Percentiles rank a stretch among this genome's conserved stretches.
Evolutionary conservation across 2,888 invertebrate genomes (phyloP).

Genomic region (Dicranocentrus wangi): DNA sequence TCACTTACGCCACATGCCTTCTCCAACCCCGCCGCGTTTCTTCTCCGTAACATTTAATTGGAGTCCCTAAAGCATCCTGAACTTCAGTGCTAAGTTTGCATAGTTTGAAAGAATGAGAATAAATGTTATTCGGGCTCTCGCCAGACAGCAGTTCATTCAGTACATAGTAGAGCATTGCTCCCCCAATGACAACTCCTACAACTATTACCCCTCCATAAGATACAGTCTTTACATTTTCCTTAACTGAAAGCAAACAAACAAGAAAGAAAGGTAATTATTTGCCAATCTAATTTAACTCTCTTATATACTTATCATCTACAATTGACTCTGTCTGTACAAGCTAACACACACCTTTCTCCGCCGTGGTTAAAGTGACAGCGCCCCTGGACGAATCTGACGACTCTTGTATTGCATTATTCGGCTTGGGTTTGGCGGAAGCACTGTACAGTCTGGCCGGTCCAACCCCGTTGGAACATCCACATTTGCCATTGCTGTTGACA

Average conservation of each 20-base stretch:
- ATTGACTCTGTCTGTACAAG: too few species aligned
- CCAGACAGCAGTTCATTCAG: constrained; percentile 91
- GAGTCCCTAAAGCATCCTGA: constrained; percentile 88
- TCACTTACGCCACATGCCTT: constrained; percentile 82
- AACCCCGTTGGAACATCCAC: not conserved
- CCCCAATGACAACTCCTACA: constrained; percentile 86
- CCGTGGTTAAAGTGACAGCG: constrained; percentile 63
- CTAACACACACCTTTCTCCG: constrained; percentile 64
- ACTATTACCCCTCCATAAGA: constrained; percentile 89
- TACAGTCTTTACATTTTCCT: constrained; percentile 91
- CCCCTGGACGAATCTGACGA: constrained; percentile 45
- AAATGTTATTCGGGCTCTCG: constrained; percentile 90
- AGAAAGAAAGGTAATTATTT: constrained; percentile 2
- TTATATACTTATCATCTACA: not conserved
- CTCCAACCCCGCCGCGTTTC: constrained; percentile 87
- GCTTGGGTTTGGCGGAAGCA: constrained; percentile 25
- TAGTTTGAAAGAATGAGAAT: constrained; percentile 83
- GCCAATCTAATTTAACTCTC: not conserved
- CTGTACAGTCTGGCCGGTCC: constrained; percentile 31
- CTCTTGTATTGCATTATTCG: constrained; percentile 48
- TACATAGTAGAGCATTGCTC: constrained; percentile 87
- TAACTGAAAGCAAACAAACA: constrained; percentile 77
- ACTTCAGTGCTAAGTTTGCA: constrained; percentile 85
- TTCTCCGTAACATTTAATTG: constrained; percentile 92
- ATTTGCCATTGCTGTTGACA: not conserved